These are phyloP conservation scores for Microcebus jonahi DNA, from an alignment of 2,113 vertebrate genomes.

Conservation along the genomic window DNA sequence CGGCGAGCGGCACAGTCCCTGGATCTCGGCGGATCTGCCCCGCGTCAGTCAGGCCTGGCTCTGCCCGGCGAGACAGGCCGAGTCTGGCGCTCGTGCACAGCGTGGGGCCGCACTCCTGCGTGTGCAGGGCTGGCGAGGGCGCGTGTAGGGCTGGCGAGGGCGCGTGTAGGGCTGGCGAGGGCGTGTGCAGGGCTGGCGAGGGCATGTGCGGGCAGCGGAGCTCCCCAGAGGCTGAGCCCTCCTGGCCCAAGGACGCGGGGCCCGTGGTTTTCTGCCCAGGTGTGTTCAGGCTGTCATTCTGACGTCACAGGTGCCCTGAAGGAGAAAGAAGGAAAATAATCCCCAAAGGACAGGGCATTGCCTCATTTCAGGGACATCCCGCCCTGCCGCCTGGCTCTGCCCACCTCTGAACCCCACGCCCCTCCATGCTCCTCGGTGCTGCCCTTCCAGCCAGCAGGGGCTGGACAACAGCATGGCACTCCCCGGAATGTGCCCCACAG, in stretches of 20 bases:
- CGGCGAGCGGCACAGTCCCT: no score
- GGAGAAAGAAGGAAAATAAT: no score
- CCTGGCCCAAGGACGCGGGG: neutral
- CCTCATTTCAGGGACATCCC: rapidly evolving
- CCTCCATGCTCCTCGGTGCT: rapidly evolving
- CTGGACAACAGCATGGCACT: rapidly evolving
- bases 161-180: neutral
- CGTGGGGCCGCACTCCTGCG: rapidly evolving
- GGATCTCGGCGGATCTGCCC: no score
- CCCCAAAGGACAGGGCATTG: rapidly evolving
- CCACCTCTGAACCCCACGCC: neutral
- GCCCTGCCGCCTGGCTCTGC: rapidly evolving
- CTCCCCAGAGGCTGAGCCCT: no score
- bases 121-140: neutral
- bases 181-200: rapidly evolving
- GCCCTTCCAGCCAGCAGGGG: no score
- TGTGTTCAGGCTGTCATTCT: rapidly evolving
- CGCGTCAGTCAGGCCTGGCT: no score
- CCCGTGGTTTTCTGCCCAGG: neutral
- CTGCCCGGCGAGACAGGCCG: no score
- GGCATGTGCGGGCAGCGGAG: rapidly evolving
- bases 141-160: no score
- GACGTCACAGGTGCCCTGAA: rapidly evolving
- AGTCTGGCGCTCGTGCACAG: no score
- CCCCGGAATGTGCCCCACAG: neutral